These are phyloP conservation scores for Enteromius treurensis DNA, from an alignment of 2,797 vertebrate genomes.

Conservation along the genomic window DNA sequence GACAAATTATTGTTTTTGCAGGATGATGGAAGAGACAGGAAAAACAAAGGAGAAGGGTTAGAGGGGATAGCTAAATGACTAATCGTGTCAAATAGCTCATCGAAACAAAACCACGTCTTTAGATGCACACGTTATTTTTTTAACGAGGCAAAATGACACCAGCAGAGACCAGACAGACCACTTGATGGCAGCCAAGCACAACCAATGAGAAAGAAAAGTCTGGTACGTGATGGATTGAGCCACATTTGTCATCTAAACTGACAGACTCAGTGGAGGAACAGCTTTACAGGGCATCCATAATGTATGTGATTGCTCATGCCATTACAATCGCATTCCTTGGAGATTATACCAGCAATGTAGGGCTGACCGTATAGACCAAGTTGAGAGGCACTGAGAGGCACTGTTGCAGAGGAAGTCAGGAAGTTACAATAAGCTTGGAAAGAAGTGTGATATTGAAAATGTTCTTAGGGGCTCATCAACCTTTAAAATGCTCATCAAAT, in stretches of 20 bases:
- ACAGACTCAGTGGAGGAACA: slow-evolving; percentile 51
- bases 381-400: background rate
- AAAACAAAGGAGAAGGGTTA: slow-evolving; percentile 26
- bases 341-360: slow-evolving; percentile 56
- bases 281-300: slow-evolving; percentile 68
- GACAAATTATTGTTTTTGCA: slow-evolving; percentile 26
- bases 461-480: slow-evolving; percentile 6
- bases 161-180: slow-evolving; percentile 54
- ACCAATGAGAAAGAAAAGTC: slow-evolving; percentile 9
- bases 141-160: slow-evolving; percentile 6
- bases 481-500: slow-evolving; percentile 13
- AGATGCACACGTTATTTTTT: slow-evolving; percentile 9
- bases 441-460: background rate
- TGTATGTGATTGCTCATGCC: slow-evolving; percentile 74
- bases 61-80: slow-evolving; percentile 38
- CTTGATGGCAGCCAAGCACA: slow-evolving; percentile 74
- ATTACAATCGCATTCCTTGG: slow-evolving; percentile 60
- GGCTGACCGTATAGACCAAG: slow-evolving; percentile 21
- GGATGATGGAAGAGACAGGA: slow-evolving; percentile 26
- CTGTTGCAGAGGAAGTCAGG: background rate
- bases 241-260: slow-evolving; percentile 63
- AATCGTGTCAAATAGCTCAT: slow-evolving; percentile 22
- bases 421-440: background rate
- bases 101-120: slow-evolving; percentile 16
- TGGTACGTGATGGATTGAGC: slow-evolving; percentile 16